Base-by-base conservation (phyloP, 2,113 vertebrate genomes). In the Helogale parvula region DNA sequence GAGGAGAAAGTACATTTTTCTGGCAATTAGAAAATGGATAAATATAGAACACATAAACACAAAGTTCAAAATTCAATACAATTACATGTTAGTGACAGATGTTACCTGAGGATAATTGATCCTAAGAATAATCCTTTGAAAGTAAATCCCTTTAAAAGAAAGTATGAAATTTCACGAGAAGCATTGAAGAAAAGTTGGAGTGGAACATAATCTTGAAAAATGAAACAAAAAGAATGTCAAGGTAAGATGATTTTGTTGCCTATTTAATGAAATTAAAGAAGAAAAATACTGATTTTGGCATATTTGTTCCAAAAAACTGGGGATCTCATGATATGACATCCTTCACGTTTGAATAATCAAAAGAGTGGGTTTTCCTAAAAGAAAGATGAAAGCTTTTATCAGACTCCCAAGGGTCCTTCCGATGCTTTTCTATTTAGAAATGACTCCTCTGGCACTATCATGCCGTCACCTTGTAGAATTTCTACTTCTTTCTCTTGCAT, bases 211-310 rank as follows among this genome's bases (percentile, higher is more conserved):
- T 60, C 47, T 92, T 92, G 33, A 74, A 76, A 92, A 94, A 12
- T n/a, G 23, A 94, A 96, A 83, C n/a, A 54, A 91, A 92, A 92
- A 90, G 83, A 93, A 74, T 89, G 97, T 82, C 66, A 94, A 82
- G 27, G 5, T 31, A 72, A 88, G 31, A 68, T 89, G 77, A 25
- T 92, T 89, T 95, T 68, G 41, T n/a, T 93, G 41, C 3, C 16
- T 33, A 63, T 35, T 68, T 93, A 88, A 89, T 93, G 16, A 94
- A 93, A 85, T 71, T 90, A 88, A 90, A 94, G 50, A 84, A 83
- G 11, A 33, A 77, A 93, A 63, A 68, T 79, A 66, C 13, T 81
- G n/a, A 80, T n/a, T 96, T 69, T 38, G 7, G 41, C 12, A 47
- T 90, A 66, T 65, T 88, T 86, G 23, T 79, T 88, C 60, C 85